Evolutionary conservation across 2,888 invertebrate species (phyloP).

Genomic region (Ctenicera cuprea): DNA sequence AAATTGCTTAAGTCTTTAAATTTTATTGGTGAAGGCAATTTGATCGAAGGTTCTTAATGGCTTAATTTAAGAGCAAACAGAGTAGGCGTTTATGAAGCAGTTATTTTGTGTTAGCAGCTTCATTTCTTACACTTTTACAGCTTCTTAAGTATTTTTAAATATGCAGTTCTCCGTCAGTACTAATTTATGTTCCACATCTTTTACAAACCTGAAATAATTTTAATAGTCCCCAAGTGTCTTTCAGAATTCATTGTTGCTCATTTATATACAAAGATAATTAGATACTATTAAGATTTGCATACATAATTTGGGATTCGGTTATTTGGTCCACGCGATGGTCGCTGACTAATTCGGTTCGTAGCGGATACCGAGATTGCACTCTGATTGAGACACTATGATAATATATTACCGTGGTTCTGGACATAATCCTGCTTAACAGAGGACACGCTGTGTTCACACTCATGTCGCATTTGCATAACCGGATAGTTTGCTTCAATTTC

Average conservation of each 20-base stretch:
- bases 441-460: constrained; percentile 63
- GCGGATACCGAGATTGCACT: constrained; percentile 44
- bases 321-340: constrained; percentile 51
- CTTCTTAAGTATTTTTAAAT: constrained; percentile 51
- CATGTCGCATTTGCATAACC: constrained; percentile 64
- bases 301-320: constrained; percentile 47
- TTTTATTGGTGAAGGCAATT: constrained; percentile 31
- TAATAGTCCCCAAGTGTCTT: constrained; percentile 45
- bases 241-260: constrained; percentile 47
- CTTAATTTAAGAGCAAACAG: constrained; percentile 59
- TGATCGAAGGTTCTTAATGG: constrained; percentile 58
- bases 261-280: constrained; percentile 57
- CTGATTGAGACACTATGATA: constrained; percentile 63
- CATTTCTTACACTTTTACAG: constrained; percentile 48
- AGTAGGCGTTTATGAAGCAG: constrained; percentile 60
- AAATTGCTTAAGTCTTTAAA: constrained; percentile 1
- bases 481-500: constrained; percentile 57
- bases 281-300: constrained; percentile 53
- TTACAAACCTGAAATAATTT: constrained; percentile 42
- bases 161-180: constrained; percentile 38
- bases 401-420: constrained; percentile 62
- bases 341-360: constrained; percentile 48
- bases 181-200: constrained; percentile 47
- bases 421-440: constrained; percentile 62
- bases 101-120: constrained; percentile 54